These are phyloP conservation scores for Asbolus verrucosus DNA, from an alignment of 1,140 invertebrate species.

Conservation along the genomic window DNA sequence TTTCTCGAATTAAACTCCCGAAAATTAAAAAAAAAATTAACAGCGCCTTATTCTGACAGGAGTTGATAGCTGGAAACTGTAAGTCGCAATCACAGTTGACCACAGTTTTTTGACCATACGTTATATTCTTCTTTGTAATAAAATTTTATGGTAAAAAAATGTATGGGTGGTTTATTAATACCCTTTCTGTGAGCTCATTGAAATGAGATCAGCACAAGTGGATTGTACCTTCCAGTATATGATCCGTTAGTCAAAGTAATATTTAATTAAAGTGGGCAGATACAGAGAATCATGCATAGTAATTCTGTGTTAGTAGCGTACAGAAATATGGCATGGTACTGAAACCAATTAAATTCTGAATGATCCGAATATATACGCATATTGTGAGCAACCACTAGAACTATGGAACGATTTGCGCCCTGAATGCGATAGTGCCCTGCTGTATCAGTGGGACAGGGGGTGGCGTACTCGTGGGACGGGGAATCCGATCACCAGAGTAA, in stretches of 20 bases:
- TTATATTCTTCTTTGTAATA: too few species aligned
- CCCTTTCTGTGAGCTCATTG: constrained; percentile 10
- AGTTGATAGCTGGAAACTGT: too few species aligned
- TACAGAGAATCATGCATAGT: constrained; percentile 42
- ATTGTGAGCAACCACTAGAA: constrained; percentile 49
- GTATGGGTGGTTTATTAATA: constrained; percentile 11
- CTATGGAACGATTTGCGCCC: constrained; percentile 48
- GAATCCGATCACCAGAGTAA: constrained; percentile 55
- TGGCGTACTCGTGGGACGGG: constrained; percentile 49
- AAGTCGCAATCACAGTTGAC: too few species aligned
- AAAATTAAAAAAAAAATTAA: too few species aligned
- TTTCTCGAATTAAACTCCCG: too few species aligned
- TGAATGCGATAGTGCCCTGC: constrained; percentile 43
- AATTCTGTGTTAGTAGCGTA: constrained; percentile 34
- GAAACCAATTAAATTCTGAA: constrained; percentile 57
- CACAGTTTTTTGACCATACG: too few species aligned
- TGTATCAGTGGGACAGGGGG: constrained; percentile 37
- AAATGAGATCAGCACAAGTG: constrained; percentile 35
- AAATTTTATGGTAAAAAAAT: too few species aligned
- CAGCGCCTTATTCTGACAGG: too few species aligned
- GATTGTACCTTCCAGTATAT: constrained; percentile 50
- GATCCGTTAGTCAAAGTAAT: constrained; percentile 55
- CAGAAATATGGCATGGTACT: constrained; percentile 52
- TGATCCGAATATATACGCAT: constrained; percentile 49
- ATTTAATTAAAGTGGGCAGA: constrained; percentile 54